Evolutionary conservation across 2,797 vertebrate genomes (phyloP).

Genomic region (Sternarchorhynchus goeldii): DNA sequence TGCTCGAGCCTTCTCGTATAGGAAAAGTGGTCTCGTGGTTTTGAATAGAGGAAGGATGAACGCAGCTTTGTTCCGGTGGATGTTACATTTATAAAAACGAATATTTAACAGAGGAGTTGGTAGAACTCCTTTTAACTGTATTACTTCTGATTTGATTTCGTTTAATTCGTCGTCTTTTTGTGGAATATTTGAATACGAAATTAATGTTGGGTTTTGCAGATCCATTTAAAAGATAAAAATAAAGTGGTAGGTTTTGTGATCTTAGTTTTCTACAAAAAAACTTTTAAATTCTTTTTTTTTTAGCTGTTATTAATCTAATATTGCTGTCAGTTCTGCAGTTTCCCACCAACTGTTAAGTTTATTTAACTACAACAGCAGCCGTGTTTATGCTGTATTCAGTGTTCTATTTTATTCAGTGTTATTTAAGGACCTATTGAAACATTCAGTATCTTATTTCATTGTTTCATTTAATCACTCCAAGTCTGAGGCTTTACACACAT

Average conservation of each 20-base stretch:
- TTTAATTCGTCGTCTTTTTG: background rate
- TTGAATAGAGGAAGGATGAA: background rate
- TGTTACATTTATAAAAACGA: background rate
- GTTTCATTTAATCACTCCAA: constrained; percentile 45
- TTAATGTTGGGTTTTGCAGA: too few relatives aligned
- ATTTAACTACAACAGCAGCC: too few relatives aligned
- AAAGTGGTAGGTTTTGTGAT: too few relatives aligned
- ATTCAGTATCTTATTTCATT: constrained; percentile 37
- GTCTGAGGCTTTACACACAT: constrained; percentile 32
- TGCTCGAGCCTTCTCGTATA: constrained; percentile 29
- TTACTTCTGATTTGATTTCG: constrained; percentile 33
- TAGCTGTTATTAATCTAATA: too few relatives aligned
- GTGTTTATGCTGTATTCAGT: background rate
- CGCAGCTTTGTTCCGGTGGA: background rate
- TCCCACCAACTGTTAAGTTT: too few relatives aligned
- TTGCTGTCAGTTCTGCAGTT: too few relatives aligned
- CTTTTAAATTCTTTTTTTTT: too few relatives aligned
- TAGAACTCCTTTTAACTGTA: constrained; percentile 2
- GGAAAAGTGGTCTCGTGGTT: background rate
- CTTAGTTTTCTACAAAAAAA: too few relatives aligned
- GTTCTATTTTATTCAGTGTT: constrained; percentile 37
- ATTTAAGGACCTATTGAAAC: too few relatives aligned
- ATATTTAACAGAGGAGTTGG: background rate
- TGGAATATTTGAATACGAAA: too few relatives aligned
- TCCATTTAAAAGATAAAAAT: too few relatives aligned